Conservation (phyloP, 2,888 invertebrate genomes). For the Cosmia pyralina region DNA sequence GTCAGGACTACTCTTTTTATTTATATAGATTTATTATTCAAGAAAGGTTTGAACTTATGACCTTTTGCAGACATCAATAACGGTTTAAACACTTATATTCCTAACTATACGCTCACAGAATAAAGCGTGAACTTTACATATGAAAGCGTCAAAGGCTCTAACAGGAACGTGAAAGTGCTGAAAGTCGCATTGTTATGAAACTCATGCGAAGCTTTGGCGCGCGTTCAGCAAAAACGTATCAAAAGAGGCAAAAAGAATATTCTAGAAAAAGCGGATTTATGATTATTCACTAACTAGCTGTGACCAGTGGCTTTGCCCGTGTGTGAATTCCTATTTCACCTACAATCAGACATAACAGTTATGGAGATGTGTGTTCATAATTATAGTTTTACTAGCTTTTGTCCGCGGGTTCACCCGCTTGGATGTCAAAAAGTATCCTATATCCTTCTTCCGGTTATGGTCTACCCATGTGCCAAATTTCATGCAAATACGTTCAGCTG, state of each 20-base stretch:
- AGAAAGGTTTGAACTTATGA: not conserved
- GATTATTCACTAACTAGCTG: constrained; percentile 33
- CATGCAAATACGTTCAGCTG: too few species aligned
- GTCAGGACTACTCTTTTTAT: too few species aligned
- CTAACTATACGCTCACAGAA: constrained; percentile 25
- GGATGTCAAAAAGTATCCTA: too few species aligned
- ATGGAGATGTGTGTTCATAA: too few species aligned
- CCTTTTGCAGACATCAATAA: constrained; percentile 37
- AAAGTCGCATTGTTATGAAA: constrained; percentile 60
- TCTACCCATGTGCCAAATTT: too few species aligned
- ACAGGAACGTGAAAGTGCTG: constrained; percentile 43
- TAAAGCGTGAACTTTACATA: constrained; percentile 53
- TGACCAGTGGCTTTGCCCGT: not conserved
- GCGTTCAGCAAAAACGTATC: constrained; percentile 44
- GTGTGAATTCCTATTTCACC: not conserved
- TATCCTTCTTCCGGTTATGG: too few species aligned
- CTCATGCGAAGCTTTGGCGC: constrained; percentile 41
- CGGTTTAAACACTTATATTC: constrained; percentile 13
- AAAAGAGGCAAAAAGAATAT: constrained; percentile 34
- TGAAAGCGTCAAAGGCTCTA: constrained; percentile 56
- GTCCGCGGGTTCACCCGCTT: too few species aligned
- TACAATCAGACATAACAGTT: too few species aligned
- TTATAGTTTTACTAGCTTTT: too few species aligned
- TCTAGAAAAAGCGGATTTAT: constrained; percentile 37
- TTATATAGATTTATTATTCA: constrained; percentile 10